These are phyloP conservation scores for Macaria liturata DNA, from an alignment of 2,888 invertebrate genomes.

Conservation along the genomic window DNA sequence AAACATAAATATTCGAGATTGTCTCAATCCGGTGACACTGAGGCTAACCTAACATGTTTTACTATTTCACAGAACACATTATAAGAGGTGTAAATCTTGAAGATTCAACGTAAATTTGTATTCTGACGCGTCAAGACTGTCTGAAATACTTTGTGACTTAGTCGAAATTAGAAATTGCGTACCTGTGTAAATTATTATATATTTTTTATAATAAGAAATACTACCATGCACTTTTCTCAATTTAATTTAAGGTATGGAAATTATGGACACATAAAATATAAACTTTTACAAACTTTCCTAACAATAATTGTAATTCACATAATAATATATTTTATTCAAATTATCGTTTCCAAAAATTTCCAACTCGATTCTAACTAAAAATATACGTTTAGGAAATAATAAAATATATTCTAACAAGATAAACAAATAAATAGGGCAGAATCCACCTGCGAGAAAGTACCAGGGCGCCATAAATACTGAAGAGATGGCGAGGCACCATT, in stretches of 20 bases:
- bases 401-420: constrained; percentile 5
- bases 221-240: too few species aligned
- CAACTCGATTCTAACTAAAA: too few species aligned
- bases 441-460: constrained; percentile 67
- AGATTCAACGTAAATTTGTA: constrained; percentile 70
- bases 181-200: too few species aligned
- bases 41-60: constrained; percentile 32
- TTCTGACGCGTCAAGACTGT: constrained; percentile 57
- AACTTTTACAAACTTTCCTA: too few species aligned
- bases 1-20: constrained; percentile 20
- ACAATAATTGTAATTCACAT: too few species aligned
- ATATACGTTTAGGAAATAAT: too few species aligned
- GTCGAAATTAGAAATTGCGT: too few species aligned
- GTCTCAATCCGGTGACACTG: constrained; percentile 43
- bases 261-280: too few species aligned
- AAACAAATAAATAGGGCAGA: constrained; percentile 55
- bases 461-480: constrained; percentile 70
- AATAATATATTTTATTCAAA: too few species aligned
- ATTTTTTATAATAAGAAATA: too few species aligned
- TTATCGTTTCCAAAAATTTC: too few species aligned
- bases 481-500: constrained; percentile 67
- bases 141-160: constrained; percentile 45
- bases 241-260: too few species aligned
- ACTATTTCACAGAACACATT: constrained; percentile 56
- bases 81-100: constrained; percentile 59